A percentile compares a stretch with the other conserved stretches of the same genome.
These are phyloP conservation scores for Eupithecia inturbata DNA, from an alignment of 2,888 invertebrate genomes.

Conservation along the genomic window DNA sequence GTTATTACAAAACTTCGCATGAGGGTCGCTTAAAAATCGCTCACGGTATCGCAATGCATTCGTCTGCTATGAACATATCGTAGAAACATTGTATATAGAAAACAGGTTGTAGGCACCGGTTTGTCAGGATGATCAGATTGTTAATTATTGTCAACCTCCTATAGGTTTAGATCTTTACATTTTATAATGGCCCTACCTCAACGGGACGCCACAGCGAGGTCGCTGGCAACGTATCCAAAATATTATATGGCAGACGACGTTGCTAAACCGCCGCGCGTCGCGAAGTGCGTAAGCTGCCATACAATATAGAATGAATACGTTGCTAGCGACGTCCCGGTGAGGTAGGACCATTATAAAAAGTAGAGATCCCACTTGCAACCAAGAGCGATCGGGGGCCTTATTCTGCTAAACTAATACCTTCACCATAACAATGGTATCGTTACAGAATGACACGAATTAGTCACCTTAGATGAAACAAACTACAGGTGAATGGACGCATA, in stretches of 20 bases:
- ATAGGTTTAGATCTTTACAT: too few relatives aligned
- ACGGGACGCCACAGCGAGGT: too few relatives aligned
- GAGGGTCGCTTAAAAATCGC: constrained; percentile 51
- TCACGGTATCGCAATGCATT: constrained; percentile 47
- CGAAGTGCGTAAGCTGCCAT: too few relatives aligned
- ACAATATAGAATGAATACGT: too few relatives aligned
- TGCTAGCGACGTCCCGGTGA: too few relatives aligned
- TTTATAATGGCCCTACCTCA: too few relatives aligned
- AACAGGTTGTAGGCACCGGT: constrained; percentile 8
- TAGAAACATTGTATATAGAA: constrained; percentile 23
- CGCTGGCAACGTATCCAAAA: too few relatives aligned
- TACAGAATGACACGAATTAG: not conserved
- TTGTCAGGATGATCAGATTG: not conserved
- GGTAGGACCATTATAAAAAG: not conserved
- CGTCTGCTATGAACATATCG: constrained; percentile 47
- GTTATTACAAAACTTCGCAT: constrained; percentile 47
- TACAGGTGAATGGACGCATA: not conserved
- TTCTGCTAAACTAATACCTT: not conserved
- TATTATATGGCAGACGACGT: too few relatives aligned
- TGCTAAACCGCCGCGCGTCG: too few relatives aligned
- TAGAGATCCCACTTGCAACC: not conserved
- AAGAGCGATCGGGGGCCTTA: not conserved
- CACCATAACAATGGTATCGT: not conserved
- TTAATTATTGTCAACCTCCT: not conserved
- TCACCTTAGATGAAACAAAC: not conserved